Percentiles rank a stretch among this genome's conserved stretches.
Conservation (phyloP, 1,140 invertebrate species). For the Rhyzopertha dominica region DNA sequence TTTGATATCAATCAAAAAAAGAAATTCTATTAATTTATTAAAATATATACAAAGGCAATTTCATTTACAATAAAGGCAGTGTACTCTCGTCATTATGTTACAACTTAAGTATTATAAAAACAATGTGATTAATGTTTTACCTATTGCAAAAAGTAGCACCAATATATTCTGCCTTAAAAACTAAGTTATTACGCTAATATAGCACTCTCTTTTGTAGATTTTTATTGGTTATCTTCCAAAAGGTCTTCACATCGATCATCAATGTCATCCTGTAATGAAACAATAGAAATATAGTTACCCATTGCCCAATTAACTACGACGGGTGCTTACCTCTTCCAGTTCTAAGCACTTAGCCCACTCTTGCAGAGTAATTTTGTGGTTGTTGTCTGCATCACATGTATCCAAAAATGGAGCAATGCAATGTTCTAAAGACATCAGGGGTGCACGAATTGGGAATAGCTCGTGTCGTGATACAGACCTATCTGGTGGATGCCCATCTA, state of each 20-base stretch:
- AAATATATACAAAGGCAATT: too few species aligned
- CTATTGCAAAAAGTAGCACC: constrained; percentile 16
- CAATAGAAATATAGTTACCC: constrained; percentile 11
- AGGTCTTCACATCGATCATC: constrained; percentile 57
- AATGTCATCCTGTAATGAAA: constrained; percentile 51
- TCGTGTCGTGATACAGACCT: constrained; percentile 86
- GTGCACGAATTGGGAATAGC: constrained; percentile 89
- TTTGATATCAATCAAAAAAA: too few species aligned
- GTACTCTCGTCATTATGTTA: too few species aligned
- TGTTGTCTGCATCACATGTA: constrained; percentile 76
- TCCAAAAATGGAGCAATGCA: constrained; percentile 94
- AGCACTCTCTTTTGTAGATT: constrained; percentile 16
- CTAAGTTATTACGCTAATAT: constrained; percentile 15
- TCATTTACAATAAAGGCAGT: too few species aligned
- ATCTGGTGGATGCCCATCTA: constrained; percentile 84
- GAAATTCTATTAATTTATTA: too few species aligned
- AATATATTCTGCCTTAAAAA: constrained; percentile 23
- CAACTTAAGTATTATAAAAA: too few species aligned
- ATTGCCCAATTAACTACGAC: constrained; percentile 1
- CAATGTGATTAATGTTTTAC: too few species aligned
- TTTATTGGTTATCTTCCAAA: constrained; percentile 39
- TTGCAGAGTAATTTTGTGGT: constrained; percentile 81
- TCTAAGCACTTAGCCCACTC: constrained; percentile 92
- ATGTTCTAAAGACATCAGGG: constrained; percentile 86
- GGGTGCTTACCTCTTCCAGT: constrained; percentile 65